Evolutionary conservation across 37 sponge, comb jelly and placozoan species (phyloP), one percentile per base, ranked within the genome.

Genomic region (Agelas oroides): DNA sequence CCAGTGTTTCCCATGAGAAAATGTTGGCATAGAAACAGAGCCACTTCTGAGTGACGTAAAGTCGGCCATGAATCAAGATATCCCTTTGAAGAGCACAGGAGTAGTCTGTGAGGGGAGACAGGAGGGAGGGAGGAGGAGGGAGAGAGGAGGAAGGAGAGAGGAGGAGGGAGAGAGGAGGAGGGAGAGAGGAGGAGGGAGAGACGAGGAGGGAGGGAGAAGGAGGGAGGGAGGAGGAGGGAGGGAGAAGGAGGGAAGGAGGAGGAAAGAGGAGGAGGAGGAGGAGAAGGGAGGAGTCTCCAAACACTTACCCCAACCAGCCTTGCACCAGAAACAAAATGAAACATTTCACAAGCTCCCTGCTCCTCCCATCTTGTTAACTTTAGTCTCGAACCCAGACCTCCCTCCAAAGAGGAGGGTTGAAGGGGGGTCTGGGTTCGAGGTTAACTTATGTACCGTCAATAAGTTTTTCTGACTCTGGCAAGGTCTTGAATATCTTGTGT

Each of bases 11-110:
- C 93, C 96, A 95, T 0, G 94, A 89, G 91, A 98, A 92, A 21
- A 98, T 98, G 91, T 98, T 98, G 65, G 98, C 96, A 72, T 98
- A 98, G 88, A 98, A 98, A 82, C 98, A 96, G 70, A 98, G 63
- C 88, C 94, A 95, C 73, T 87, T 92, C 90, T 98, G 98, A 21
- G 96, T 95, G 55, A 95, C 70, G 34, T 98, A 98, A 72, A 98
- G 59, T 19, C 98, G 68, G 15, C 98, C 98, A 36, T 98, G 98
- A 12, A 96, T 84, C 32, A 98, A 70, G 23, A 98, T 98, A 34
- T 98, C 98, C 64, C 96, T 83, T 53, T 93, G 90, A 11, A 98
- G 70, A 6, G 98, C 98, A 89, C 98, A 98, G 1, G 98, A 93
- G 73, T 94, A 97, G 69, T 98, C 97, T 97, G 52, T 27, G 59